phyloP scores from a whole-genome alignment of 2,113 vertebrate species.

The Larimichthys polyactis region DNA sequence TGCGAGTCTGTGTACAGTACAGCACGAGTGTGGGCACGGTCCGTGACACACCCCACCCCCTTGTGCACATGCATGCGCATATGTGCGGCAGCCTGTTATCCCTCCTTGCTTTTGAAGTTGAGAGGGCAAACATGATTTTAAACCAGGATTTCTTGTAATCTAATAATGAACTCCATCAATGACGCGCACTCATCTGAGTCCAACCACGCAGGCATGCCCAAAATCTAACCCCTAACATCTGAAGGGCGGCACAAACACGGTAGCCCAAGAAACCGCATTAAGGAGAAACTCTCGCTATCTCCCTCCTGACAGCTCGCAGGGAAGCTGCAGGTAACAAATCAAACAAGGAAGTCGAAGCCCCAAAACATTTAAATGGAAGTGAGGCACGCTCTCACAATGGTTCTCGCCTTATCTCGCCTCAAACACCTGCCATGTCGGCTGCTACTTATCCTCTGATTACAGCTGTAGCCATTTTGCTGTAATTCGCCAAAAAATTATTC shows the following conservation, averaged over 20 bases:
- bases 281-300: conserved; percentile 72
- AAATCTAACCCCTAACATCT: conserved; percentile 73
- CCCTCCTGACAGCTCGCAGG: conserved; percentile 68
- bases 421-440: conserved; percentile 85
- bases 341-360: conserved; percentile 80
- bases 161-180: conserved; percentile 52
- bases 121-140: conserved; percentile 30
- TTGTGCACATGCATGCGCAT: neutral
- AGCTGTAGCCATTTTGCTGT: conserved; percentile 82
- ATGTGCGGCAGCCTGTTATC: neutral
- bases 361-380: conserved; percentile 84
- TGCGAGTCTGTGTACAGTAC: conserved; percentile 10
- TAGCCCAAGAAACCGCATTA: conserved; percentile 57
- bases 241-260: conserved; percentile 66
- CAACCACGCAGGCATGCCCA: conserved; percentile 35
- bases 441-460: conserved; percentile 86
- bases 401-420: conserved; percentile 81
- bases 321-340: conserved; percentile 82
- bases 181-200: conserved; percentile 47
- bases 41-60: neutral
- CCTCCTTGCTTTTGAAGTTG: conserved; percentile 37
- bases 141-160: conserved; percentile 45
- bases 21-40: conserved; percentile 11
- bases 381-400: conserved; percentile 77
- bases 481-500: conserved; percentile 81